phyloP scores from a whole-genome alignment of 2,797 vertebrate genomes.

The Sternotherus odoratus region DNA sequence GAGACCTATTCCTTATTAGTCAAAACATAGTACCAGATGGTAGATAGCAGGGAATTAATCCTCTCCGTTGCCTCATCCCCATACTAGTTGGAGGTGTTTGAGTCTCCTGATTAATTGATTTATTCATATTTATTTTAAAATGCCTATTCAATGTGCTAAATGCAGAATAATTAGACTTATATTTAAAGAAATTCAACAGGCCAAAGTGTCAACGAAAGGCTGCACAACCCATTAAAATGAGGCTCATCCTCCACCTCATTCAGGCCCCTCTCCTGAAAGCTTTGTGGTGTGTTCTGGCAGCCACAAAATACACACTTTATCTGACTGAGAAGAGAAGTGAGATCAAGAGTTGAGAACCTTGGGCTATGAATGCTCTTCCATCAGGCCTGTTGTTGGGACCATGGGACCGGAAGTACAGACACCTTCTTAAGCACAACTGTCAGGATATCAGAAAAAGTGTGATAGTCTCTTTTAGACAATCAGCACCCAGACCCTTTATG shows the following conservation, averaged over 20 bases:
- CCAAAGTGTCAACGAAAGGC: background rate
- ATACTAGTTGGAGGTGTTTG: background rate
- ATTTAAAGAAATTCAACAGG: background rate
- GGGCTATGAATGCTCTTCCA: background rate
- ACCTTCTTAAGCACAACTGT: background rate
- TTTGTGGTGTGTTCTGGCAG: background rate
- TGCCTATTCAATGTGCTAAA: background rate
- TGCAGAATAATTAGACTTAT: background rate
- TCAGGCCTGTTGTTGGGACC: background rate
- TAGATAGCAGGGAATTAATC: background rate
- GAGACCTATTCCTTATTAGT: background rate
- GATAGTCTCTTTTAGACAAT: background rate
- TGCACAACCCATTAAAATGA: background rate
- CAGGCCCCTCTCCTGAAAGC: background rate
- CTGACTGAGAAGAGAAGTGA: background rate
- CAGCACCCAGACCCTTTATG: background rate
- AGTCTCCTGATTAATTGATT: background rate
- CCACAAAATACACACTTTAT: background rate
- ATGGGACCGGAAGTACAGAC: background rate
- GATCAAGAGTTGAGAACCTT: background rate
- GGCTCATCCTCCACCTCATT: background rate
- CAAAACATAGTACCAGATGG: background rate
- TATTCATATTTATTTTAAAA: slow-evolving; percentile 27
- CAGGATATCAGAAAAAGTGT: background rate
- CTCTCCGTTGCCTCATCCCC: background rate